Evolutionary conservation across 92 coral and sea anemone species (phyloP), one percentile per base, ranked within the genome.

Genomic region (Micromussa lordhowensis): DNA sequence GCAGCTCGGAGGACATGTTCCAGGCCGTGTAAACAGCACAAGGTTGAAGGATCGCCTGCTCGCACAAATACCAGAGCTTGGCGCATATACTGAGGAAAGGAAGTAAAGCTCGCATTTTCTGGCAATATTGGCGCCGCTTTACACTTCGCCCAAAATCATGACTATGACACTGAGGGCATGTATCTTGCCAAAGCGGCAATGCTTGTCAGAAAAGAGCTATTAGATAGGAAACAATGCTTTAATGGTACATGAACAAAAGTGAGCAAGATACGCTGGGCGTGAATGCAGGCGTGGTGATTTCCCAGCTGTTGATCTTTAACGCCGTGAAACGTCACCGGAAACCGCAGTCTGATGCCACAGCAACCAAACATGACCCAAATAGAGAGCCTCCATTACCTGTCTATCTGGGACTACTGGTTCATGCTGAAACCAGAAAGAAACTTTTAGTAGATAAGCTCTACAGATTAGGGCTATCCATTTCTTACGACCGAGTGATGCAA

Each of bases 401-500:
- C 76, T 89, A 92, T 75, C 66, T 93, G 68, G 90, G 86, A 53
- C 82, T 93, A 53, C 73, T 82, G 54, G 77, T 90, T 66, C 93
- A 90, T 54, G 95, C 92, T 9, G 90, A 72, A 80, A 92, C 95
- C 0, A 72, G 95, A 35, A 92, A 87, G 86, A 88, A 87, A 76
- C 68, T 74, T 75, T 77, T 89, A 29, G 81, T 89, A 21, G 95
- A 92, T 66, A 89, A 90, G 77, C 40, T 92, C 83, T 89, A 80
- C 92, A 76, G 86, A 35, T 22, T 80, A 31, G 92, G 92, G 29
- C 71, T 93, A 36, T 87, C 89, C 26, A 87, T 90, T 36, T 93
- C 93, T 10, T 93, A 93, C 55, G 90, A 90, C 88, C 57, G 95
- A 88, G 87, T 93, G 34, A 86, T 90, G 75, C 91, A 90, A 75